A percentile compares a stretch with the other conserved stretches of the same genome.
Evolutionary conservation across 2,888 invertebrate genomes (phyloP).

Genomic region (Caenorhabditis virilis): DNA sequence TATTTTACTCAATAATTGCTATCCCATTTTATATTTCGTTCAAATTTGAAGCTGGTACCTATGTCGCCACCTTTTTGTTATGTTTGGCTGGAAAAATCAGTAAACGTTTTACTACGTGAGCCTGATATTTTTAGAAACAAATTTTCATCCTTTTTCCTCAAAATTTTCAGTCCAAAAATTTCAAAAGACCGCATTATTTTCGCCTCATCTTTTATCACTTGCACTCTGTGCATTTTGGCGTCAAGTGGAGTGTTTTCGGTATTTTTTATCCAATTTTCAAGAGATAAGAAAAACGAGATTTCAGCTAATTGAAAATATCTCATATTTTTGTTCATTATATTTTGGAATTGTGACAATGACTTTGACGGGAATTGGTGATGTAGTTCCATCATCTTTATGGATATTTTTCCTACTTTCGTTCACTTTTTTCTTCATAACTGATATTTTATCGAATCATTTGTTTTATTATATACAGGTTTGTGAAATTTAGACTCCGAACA

Average conservation of each 20-base stretch:
- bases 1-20: constrained; percentile 12
- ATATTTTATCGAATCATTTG: constrained; percentile 24
- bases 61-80: neutral
- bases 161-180: no score
- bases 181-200: no score
- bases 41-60: constrained; percentile 8
- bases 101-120: no score
- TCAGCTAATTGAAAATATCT: constrained; percentile 4
- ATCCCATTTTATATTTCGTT: constrained; percentile 32
- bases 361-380: constrained; percentile 26
- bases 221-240: no score
- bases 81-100: neutral
- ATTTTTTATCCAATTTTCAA: neutral
- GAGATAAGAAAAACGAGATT: neutral
- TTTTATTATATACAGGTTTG: constrained; percentile 23
- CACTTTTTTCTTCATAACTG: constrained; percentile 15
- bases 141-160: no score
- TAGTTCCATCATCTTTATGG: constrained; percentile 8
- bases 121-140: no score
- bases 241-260: no score
- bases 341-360: constrained; percentile 26
- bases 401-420: constrained; percentile 13
- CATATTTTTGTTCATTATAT: constrained; percentile 14
- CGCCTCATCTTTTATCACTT: no score
- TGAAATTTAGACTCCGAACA: neutral